A percentile compares a stretch with the other conserved stretches of the same genome.
phyloP scores from a whole-genome alignment of 2,888 invertebrate species.

The Liopterus haemorrhoidalis region DNA sequence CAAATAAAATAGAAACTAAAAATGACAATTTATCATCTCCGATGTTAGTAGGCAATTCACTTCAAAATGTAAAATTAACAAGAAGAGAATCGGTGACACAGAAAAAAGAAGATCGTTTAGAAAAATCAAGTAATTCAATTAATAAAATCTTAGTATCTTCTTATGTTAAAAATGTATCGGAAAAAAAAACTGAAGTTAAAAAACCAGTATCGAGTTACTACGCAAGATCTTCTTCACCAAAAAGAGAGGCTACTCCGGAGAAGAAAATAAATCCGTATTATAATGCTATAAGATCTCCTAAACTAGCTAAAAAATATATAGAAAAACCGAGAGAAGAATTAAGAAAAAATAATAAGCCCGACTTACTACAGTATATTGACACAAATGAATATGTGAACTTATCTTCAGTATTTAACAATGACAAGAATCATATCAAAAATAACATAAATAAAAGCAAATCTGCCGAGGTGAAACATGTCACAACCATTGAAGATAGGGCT shows the following conservation, averaged over 20 bases:
- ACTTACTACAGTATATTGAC: slow-evolving; percentile 32
- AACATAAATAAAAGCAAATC: slow-evolving; percentile 7
- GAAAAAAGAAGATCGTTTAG: neutral
- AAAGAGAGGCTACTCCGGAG: too few species aligned
- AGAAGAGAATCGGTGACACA: slow-evolving; percentile 6
- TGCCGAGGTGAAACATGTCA: slow-evolving; percentile 19
- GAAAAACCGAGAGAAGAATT: slow-evolving; percentile 32
- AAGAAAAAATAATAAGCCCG: slow-evolving; percentile 37
- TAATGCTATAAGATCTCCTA: too few species aligned
- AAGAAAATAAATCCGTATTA: too few species aligned
- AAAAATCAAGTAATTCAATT: neutral
- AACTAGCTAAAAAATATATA: slow-evolving; percentile 28
- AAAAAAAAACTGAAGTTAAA: neutral
- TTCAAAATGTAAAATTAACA: slow-evolving; percentile 6
- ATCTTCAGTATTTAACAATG: slow-evolving; percentile 22
- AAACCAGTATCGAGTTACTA: too few species aligned
- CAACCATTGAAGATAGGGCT: slow-evolving; percentile 14
- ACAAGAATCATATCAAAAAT: slow-evolving; percentile 14
- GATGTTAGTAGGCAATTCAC: slow-evolving; percentile 20
- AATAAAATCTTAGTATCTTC: neutral
- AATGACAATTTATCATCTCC: slow-evolving; percentile 17
- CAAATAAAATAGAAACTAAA: too few species aligned
- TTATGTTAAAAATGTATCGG: neutral
- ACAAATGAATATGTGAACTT: slow-evolving; percentile 27
- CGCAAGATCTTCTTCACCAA: too few species aligned